Evolutionary conservation across 92 coral and sea anemone species (phyloP).

Genomic region (Epizoanthus ramosus): DNA sequence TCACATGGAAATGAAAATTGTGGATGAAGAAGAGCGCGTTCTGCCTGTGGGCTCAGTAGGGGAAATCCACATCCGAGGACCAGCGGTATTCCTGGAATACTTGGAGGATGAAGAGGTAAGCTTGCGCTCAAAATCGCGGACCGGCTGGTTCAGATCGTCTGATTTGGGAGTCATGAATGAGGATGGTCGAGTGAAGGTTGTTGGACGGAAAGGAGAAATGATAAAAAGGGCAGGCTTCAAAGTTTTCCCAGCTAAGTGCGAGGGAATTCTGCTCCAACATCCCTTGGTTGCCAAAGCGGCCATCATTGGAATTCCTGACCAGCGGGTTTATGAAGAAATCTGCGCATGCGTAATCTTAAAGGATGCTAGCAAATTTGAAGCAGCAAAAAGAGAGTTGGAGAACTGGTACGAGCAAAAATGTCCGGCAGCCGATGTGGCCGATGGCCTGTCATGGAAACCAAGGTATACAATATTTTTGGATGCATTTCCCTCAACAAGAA

Average conservation of each 20-base stretch:
- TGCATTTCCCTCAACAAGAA: slow-evolving; percentile 9
- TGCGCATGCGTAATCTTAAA: slow-evolving; percentile 25
- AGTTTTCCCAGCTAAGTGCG: too few species aligned
- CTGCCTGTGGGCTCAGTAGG: slow-evolving; percentile 23
- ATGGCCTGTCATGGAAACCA: slow-evolving; percentile 36
- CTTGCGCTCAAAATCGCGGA: neutral
- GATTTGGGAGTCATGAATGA: slow-evolving; percentile 21
- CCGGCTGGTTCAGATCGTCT: slow-evolving; percentile 10
- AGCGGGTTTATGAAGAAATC: slow-evolving; percentile 16
- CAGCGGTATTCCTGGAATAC: slow-evolving; percentile 19
- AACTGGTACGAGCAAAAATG: slow-evolving; percentile 38
- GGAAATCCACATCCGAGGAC: slow-evolving; percentile 9
- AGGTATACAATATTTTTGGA: slow-evolving; percentile 37
- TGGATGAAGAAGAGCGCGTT: slow-evolving; percentile 14
- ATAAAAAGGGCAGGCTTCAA: too few species aligned
- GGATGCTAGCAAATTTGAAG: neutral
- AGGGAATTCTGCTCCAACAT: too few species aligned
- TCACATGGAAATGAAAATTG: slow-evolving; percentile 48
- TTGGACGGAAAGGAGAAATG: neutral
- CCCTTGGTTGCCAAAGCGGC: slow-evolving; percentile 3
- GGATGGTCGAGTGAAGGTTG: neutral
- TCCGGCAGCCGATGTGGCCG: slow-evolving; percentile 29
- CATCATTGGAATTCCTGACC: slow-evolving; percentile 10
- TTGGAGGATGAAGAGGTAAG: slow-evolving; percentile 1
- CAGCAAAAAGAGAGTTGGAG: slow-evolving; percentile 16